Conservation (phyloP, 2,888 invertebrate species). For the Pimpla rufipes region DNA sequence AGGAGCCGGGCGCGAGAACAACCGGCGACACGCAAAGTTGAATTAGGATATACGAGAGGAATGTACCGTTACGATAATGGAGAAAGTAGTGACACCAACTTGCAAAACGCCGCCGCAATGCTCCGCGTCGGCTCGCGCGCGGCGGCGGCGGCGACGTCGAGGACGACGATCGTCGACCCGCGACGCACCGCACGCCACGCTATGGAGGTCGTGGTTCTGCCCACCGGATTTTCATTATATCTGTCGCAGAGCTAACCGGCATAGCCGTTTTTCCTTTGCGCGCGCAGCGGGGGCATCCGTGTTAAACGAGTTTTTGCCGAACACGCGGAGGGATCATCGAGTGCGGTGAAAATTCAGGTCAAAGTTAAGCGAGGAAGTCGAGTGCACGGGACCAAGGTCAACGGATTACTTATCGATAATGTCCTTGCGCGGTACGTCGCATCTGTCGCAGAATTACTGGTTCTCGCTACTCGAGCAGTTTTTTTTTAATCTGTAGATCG, state of each 20-base stretch:
- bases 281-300: neutral
- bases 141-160: too few species aligned
- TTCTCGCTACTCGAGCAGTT: slow-evolving; percentile 12
- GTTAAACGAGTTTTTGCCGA: slow-evolving; percentile 35
- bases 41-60: slow-evolving; percentile 77
- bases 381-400: neutral
- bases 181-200: slow-evolving; percentile 46
- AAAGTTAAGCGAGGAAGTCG: slow-evolving; percentile 52
- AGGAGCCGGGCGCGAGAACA: slow-evolving; percentile 41
- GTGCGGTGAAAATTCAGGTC: slow-evolving; percentile 48
- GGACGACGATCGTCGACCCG: slow-evolving; percentile 61
- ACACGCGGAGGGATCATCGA: slow-evolving; percentile 33
- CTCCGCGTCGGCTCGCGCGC: slow-evolving; percentile 18
- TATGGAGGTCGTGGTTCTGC: slow-evolving; percentile 51
- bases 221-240: slow-evolving; percentile 37
- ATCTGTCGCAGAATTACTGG: neutral
- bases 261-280: neutral
- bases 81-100: slow-evolving; percentile 79
- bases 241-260: neutral
- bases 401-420: slow-evolving; percentile 29
- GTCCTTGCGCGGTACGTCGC: neutral
- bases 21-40: slow-evolving; percentile 73
- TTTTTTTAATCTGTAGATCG: too few species aligned
- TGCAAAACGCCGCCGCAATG: slow-evolving; percentile 55
- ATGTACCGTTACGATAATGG: slow-evolving; percentile 81